These are phyloP conservation scores for Plotosus lineatus DNA, from an alignment of 2,113 vertebrate species.

Conservation along the genomic window DNA sequence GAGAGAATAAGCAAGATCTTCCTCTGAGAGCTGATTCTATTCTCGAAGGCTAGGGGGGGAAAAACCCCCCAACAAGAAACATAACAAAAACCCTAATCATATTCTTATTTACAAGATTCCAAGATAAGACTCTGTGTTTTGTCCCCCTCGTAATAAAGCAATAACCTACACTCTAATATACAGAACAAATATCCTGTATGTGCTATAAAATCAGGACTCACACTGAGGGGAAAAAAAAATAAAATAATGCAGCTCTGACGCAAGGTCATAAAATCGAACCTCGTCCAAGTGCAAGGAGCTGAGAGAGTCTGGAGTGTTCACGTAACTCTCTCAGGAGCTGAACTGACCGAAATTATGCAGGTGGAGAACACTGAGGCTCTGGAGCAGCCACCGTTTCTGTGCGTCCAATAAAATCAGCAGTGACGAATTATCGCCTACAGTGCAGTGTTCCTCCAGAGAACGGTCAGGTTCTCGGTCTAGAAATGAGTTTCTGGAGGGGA, in stretches of 20 bases:
- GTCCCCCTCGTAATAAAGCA: neutral
- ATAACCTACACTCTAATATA: neutral
- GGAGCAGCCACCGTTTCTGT: neutral
- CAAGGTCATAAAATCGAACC: constrained; percentile 64
- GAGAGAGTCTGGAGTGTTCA: constrained; percentile 23
- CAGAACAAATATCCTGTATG: too few species aligned
- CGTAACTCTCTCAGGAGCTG: neutral
- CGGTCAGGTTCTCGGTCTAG: neutral
- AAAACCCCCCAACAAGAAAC: too few species aligned
- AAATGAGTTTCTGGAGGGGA: constrained; percentile 2
- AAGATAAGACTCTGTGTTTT: neutral
- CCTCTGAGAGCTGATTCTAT: neutral
- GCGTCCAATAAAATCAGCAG: constrained; percentile 6
- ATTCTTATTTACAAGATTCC: constrained; percentile 2
- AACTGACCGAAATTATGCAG: neutral
- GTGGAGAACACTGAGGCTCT: neutral
- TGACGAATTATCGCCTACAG: constrained; percentile 20
- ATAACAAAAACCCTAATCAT: neutral
- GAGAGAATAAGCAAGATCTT: neutral
- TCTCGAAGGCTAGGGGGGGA: neutral
- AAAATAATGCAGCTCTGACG: constrained; percentile 57
- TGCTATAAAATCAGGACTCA: neutral
- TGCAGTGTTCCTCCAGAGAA: neutral
- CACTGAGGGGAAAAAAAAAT: constrained; percentile 33
- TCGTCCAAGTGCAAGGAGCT: constrained; percentile 50